Evolutionary conservation across 1,140 invertebrate species (phyloP).

Genomic region (Zaprionus tsacasi): DNA sequence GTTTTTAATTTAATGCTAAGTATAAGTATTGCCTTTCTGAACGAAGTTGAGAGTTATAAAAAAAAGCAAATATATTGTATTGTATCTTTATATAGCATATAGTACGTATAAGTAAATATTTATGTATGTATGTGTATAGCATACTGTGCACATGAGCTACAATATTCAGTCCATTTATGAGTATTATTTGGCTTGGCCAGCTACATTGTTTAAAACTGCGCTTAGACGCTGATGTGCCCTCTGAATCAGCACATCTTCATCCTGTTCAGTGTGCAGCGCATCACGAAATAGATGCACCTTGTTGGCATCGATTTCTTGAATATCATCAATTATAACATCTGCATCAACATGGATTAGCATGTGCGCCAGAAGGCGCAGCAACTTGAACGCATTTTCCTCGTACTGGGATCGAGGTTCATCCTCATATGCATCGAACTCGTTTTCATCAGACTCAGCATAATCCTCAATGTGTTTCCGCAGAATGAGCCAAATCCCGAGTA

Average conservation of each 20-base stretch:
- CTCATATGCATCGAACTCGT: constrained; percentile 64
- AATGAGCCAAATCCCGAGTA: constrained; percentile 48
- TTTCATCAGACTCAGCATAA: constrained; percentile 52
- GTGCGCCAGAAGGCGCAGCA: constrained; percentile 56
- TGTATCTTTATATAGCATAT: constrained; percentile 10
- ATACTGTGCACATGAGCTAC: constrained; percentile 63
- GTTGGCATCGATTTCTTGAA: constrained; percentile 44
- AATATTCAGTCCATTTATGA: constrained; percentile 73
- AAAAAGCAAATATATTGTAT: constrained; percentile 1
- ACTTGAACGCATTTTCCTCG: constrained; percentile 62
- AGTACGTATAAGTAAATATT: constrained; percentile 23
- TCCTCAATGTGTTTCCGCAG: constrained; percentile 58
- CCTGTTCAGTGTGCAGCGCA: constrained; percentile 47
- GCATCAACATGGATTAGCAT: constrained; percentile 51
- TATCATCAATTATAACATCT: constrained; percentile 26
- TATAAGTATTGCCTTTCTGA: not conserved
- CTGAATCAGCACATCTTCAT: constrained; percentile 60
- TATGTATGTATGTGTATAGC: constrained; percentile 21
- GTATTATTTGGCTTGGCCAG: constrained; percentile 66
- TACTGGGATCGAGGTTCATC: constrained; percentile 66
- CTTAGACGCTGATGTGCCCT: constrained; percentile 57
- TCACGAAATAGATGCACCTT: constrained; percentile 47
- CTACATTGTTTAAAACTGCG: constrained; percentile 49
- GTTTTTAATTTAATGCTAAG: not conserved
- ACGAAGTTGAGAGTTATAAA: not conserved